Evolutionary conservation across 2,888 invertebrate species (phyloP).

Genomic region (Empis livida): DNA sequence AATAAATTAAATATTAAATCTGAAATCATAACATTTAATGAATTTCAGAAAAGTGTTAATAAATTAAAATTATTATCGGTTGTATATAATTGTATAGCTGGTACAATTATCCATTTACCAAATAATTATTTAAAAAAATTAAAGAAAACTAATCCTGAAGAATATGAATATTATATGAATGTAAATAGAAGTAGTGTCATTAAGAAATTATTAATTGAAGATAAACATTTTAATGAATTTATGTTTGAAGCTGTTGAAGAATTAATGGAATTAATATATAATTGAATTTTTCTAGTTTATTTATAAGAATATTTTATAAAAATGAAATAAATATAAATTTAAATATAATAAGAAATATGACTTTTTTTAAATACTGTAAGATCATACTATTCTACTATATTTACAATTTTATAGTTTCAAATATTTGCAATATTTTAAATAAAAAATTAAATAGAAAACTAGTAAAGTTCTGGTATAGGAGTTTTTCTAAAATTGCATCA

Average conservation of each 20-base stretch:
- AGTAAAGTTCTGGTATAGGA: too few species aligned
- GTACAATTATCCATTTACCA: conserved; percentile 15
- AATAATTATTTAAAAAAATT: conserved; percentile 22
- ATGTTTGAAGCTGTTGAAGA: conserved; percentile 7
- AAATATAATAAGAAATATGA: too few species aligned
- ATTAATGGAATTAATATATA: conserved; percentile 1
- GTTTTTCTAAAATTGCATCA: too few species aligned
- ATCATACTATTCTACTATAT: too few species aligned
- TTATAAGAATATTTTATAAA: too few species aligned
- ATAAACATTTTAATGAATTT: conserved; percentile 1
- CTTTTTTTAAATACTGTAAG: too few species aligned
- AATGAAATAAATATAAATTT: too few species aligned
- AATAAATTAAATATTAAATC: conserved; percentile 25
- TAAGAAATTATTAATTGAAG: conserved; percentile 2
- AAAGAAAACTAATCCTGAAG: conserved; percentile 15
- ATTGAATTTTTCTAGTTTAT: too few species aligned
- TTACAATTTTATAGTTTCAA: too few species aligned
- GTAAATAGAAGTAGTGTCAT: conserved; percentile 4
- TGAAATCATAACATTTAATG: conserved; percentile 26
- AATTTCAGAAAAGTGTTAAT: conserved; percentile 26
- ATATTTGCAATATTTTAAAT: too few species aligned
- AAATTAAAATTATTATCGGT: conserved; percentile 28
- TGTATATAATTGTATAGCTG: conserved; percentile 21
- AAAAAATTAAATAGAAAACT: too few species aligned
- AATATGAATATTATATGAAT: conserved; percentile 23